Conservation (phyloP, 1,140 invertebrate species). For the Bombus impatiens region DNA sequence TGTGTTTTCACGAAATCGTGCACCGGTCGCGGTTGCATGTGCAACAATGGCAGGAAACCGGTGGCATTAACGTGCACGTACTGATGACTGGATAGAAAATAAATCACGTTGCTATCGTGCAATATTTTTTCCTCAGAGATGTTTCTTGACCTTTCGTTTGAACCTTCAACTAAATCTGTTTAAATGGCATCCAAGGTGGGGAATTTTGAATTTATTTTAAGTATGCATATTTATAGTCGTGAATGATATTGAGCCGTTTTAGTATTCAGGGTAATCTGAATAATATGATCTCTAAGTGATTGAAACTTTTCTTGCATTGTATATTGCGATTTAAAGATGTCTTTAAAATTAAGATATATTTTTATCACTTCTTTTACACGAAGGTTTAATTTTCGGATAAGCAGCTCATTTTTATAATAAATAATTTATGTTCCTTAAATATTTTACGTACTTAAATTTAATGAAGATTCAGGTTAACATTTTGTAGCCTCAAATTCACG, state of each 20-base stretch:
- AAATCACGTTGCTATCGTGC: not conserved
- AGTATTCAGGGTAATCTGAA: too few relatives aligned
- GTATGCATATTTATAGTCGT: too few relatives aligned
- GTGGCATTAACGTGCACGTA: not conserved
- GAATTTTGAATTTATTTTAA: not conserved
- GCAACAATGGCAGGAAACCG: not conserved
- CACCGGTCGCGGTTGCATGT: slow-evolving; percentile 11
- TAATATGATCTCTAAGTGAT: too few relatives aligned
- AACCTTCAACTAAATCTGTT: not conserved
- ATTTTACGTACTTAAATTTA: not conserved
- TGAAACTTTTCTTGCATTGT: too few relatives aligned
- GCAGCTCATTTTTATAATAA: not conserved
- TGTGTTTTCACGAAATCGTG: not conserved
- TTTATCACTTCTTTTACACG: not conserved
- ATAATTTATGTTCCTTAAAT: not conserved
- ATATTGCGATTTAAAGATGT: too few relatives aligned
- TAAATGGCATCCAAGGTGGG: not conserved
- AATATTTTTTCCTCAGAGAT: not conserved
- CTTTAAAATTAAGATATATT: too few relatives aligned
- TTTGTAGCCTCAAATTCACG: not conserved
- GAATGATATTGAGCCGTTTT: too few relatives aligned
- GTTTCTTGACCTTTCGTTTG: not conserved
- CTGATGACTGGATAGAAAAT: not conserved
- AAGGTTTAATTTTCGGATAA: not conserved
- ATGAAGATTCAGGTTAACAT: not conserved